phyloP scores from a whole-genome alignment of 2,113 vertebrate species.

The Sialia sialis region DNA sequence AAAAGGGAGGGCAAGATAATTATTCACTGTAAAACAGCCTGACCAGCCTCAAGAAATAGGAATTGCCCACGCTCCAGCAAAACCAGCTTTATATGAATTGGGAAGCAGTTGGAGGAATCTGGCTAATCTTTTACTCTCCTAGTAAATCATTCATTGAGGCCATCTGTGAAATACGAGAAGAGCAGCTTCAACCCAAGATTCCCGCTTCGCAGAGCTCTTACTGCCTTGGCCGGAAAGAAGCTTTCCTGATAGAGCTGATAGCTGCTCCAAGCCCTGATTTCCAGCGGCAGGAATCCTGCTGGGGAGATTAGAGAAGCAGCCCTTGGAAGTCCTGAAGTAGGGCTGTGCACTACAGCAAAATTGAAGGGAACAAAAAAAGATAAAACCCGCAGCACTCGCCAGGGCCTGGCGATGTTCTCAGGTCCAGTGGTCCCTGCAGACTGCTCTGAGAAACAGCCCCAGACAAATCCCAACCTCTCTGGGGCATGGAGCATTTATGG shows the following conservation, averaged over 20 bases:
- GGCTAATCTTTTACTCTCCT: constrained; percentile 57
- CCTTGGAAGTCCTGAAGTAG: neutral
- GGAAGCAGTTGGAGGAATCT: constrained; percentile 44
- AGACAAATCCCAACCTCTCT: neutral
- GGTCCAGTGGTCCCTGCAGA: neutral
- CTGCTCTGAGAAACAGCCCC: neutral
- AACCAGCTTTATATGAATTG: neutral
- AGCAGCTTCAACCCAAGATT: constrained; percentile 28
- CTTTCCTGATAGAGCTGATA: constrained; percentile 48
- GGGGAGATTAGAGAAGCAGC: constrained; percentile 2
- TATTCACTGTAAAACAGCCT: neutral
- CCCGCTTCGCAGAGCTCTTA: neutral
- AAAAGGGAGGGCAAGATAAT: neutral
- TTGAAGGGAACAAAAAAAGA: neutral
- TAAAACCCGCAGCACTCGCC: accelerated
- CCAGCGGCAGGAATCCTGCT: constrained; percentile 36
- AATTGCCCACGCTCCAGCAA: neutral
- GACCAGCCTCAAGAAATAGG: neutral
- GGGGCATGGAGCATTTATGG: neutral
- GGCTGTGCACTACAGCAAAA: neutral
- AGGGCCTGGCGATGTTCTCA: neutral
- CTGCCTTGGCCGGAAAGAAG: constrained; percentile 34
- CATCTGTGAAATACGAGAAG: constrained; percentile 59
- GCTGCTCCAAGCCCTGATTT: constrained; percentile 23
- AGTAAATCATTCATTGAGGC: constrained; percentile 60